These are phyloP conservation scores for Megalurothrips usitatus DNA, from an alignment of 2,888 invertebrate species.

Conservation along the genomic window DNA sequence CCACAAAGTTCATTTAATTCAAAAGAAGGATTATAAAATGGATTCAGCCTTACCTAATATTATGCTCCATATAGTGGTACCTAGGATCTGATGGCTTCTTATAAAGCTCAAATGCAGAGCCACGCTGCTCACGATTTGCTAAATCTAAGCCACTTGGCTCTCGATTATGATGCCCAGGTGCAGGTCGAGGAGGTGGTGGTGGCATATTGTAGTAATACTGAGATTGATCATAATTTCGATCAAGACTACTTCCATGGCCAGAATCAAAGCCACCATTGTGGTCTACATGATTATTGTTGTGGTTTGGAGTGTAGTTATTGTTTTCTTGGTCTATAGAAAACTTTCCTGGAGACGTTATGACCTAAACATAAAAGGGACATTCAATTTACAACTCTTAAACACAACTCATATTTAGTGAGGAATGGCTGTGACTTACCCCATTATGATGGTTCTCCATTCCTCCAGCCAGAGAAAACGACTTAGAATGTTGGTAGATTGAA, in stretches of 20 bases:
- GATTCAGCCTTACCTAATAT: slow-evolving; percentile 39
- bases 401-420: not conserved
- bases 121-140: slow-evolving; percentile 85
- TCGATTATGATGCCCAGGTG: slow-evolving; percentile 42
- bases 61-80: slow-evolving; percentile 42
- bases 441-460: slow-evolving; percentile 30
- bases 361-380: slow-evolving; percentile 35
- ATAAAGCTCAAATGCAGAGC: slow-evolving; percentile 92
- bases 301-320: slow-evolving; percentile 4
- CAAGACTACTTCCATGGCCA: slow-evolving; percentile 51
- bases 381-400: slow-evolving; percentile 33
- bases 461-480: slow-evolving; percentile 36
- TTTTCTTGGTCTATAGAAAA: slow-evolving; percentile 39
- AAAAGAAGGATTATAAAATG: slow-evolving; percentile 5
- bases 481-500: slow-evolving; percentile 36
- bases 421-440: slow-evolving; percentile 27
- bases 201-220: slow-evolving; percentile 53
- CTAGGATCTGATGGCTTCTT: slow-evolving; percentile 67
- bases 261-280: slow-evolving; percentile 45
- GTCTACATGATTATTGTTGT: slow-evolving; percentile 36
- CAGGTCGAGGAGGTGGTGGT: slow-evolving; percentile 35
- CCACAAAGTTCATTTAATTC: slow-evolving; percentile 23
- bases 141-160: slow-evolving; percentile 58
- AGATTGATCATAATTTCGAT: slow-evolving; percentile 46
- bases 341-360: slow-evolving; percentile 40